Evolutionary conservation across 2,797 vertebrate genomes (phyloP).

Genomic region (Diplodus puntazzo): DNA sequence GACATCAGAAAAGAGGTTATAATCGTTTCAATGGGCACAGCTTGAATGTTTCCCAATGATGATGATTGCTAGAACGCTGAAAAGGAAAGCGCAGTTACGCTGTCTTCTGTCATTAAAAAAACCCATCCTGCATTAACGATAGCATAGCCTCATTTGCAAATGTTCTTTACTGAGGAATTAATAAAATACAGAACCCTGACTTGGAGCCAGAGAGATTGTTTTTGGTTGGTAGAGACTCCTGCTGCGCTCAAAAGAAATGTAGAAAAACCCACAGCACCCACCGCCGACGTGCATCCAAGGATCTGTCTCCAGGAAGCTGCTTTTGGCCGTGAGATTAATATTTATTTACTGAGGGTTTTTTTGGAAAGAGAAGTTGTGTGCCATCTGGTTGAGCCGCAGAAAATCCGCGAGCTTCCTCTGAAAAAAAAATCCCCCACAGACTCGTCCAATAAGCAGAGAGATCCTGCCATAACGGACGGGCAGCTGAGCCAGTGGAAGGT

Average conservation of each 20-base stretch:
- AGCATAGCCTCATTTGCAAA: not conserved
- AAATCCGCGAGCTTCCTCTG: slow-evolving; percentile 50
- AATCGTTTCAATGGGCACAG: not conserved
- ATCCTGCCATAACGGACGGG: slow-evolving; percentile 33
- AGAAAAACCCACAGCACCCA: slow-evolving; percentile 25
- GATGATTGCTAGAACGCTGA: not conserved
- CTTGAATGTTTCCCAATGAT: not conserved
- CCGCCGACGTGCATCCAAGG: slow-evolving; percentile 23
- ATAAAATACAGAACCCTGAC: not conserved
- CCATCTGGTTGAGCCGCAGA: slow-evolving; percentile 60
- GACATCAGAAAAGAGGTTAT: not conserved
- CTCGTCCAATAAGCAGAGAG: slow-evolving; percentile 27
- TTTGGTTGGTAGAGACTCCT: slow-evolving; percentile 14
- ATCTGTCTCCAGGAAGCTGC: slow-evolving; percentile 34
- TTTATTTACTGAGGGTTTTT: slow-evolving; percentile 57
- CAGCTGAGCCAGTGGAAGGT: slow-evolving; percentile 44
- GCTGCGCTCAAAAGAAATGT: slow-evolving; percentile 30
- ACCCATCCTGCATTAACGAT: not conserved
- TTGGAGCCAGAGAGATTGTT: slow-evolving; percentile 17
- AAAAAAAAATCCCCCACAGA: slow-evolving; percentile 42
- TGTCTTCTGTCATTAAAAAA: not conserved
- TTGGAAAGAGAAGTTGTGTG: slow-evolving; percentile 43
- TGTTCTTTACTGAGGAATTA: not conserved
- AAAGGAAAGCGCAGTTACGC: not conserved
- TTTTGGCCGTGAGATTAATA: slow-evolving; percentile 56